Percentiles rank a stretch among this genome's conserved stretches.
These are phyloP conservation scores for Oxystoma pomonae DNA, from an alignment of 2,888 invertebrate genomes.

Conservation along the genomic window DNA sequence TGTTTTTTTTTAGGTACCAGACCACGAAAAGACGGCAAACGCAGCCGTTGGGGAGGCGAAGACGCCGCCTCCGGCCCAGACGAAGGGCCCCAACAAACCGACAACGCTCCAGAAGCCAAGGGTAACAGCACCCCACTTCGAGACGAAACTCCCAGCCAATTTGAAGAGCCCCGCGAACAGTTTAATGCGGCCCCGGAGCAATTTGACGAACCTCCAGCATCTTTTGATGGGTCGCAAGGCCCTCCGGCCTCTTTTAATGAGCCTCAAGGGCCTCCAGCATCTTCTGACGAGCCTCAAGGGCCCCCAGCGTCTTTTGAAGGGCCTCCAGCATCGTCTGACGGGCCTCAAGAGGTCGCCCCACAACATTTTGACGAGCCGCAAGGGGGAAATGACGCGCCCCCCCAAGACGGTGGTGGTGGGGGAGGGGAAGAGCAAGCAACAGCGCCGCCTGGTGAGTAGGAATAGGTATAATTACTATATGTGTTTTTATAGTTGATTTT, in stretches of 20 bases:
- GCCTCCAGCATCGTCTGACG: neutral
- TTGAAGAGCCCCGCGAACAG: neutral
- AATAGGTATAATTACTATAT: neutral
- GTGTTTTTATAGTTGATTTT: too few relatives aligned
- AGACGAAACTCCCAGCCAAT: slow-evolving; percentile 2
- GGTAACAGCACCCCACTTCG: slow-evolving; percentile 34
- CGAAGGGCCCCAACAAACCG: slow-evolving; percentile 15
- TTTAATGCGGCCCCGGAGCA: neutral
- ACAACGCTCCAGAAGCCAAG: slow-evolving; percentile 15
- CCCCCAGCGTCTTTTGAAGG: neutral
- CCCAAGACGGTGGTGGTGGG: neutral
- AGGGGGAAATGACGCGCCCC: too few relatives aligned
- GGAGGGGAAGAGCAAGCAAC: neutral
- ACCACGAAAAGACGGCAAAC: neutral
- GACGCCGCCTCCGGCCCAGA: neutral
- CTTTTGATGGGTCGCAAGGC: neutral
- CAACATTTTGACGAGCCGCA: too few relatives aligned
- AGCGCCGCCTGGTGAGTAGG: neutral
- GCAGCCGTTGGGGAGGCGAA: slow-evolving; percentile 6
- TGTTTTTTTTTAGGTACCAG: neutral
- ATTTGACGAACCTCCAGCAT: neutral
- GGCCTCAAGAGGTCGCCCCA: too few relatives aligned
- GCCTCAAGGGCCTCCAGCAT: neutral
- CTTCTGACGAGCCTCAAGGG: neutral
- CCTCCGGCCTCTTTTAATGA: neutral